These are phyloP conservation scores for Poeciliopsis turrubarensis DNA, from an alignment of 2,113 vertebrate genomes.

Conservation along the genomic window DNA sequence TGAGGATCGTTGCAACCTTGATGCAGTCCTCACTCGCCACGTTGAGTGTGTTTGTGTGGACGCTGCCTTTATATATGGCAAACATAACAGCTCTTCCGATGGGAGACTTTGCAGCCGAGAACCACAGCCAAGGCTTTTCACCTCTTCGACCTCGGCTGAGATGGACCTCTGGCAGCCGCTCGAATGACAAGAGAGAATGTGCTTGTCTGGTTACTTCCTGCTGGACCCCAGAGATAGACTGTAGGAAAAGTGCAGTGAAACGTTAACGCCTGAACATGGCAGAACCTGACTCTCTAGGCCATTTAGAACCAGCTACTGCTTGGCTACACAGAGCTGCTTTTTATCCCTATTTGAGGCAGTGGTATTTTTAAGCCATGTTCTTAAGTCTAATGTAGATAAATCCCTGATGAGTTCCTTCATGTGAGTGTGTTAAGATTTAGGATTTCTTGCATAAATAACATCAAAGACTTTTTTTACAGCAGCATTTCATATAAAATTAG, in stretches of 20 bases:
- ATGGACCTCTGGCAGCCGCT: conserved; percentile 92
- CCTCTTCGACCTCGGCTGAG: conserved; percentile 80
- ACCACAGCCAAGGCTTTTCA: conserved; percentile 96
- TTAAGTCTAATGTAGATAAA: conserved; percentile 57
- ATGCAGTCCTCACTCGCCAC: conserved; percentile 97
- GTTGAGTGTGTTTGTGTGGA: conserved; percentile 93
- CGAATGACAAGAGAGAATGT: conserved; percentile 91
- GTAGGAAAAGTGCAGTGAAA: conserved; percentile 75
- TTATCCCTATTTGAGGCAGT: conserved; percentile 59
- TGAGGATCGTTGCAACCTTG: conserved; percentile 96
- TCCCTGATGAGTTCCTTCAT: conserved; percentile 49
- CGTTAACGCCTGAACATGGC: conserved; percentile 74
- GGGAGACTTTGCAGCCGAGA: conserved; percentile 91
- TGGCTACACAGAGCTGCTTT: conserved; percentile 48
- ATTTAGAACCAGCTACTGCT: conserved; percentile 62
- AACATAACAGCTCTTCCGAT: conserved; percentile 97
- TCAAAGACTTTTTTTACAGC: conserved; percentile 36
- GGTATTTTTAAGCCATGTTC: conserved; percentile 64
- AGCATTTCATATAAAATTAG: conserved; percentile 27
- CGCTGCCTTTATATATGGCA: conserved; percentile 92
- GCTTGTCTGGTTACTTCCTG: conserved; percentile 94
- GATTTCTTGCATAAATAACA: conserved; percentile 39
- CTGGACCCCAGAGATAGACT: conserved; percentile 97
- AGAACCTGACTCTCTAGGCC: conserved; percentile 61
- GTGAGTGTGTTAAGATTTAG: conserved; percentile 33